Conservation (phyloP, 2,888 invertebrate genomes). For the Nudaria mundana region DNA sequence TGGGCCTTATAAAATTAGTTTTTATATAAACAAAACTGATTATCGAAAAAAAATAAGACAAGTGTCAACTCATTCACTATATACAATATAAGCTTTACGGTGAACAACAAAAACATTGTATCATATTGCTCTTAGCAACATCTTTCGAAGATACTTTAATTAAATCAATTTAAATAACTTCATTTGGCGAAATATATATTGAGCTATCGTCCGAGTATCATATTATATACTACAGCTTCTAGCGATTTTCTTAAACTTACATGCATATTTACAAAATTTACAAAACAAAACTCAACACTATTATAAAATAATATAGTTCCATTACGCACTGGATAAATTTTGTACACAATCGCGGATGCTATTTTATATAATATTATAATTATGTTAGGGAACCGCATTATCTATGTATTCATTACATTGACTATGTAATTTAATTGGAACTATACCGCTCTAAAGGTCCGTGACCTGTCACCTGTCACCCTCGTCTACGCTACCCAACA, state of each 20-base stretch:
- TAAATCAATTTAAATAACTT: slow-evolving; percentile 33
- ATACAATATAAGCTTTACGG: slow-evolving; percentile 27
- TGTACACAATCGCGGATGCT: slow-evolving; percentile 19
- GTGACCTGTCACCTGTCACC: neutral
- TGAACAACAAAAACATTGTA: slow-evolving; percentile 9
- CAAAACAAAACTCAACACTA: slow-evolving; percentile 38
- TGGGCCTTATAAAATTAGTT: slow-evolving; percentile 16
- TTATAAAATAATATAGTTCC: slow-evolving; percentile 12
- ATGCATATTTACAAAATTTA: slow-evolving; percentile 70
- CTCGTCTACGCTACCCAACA: slow-evolving; percentile 35
- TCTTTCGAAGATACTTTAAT: slow-evolving; percentile 19
- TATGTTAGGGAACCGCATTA: slow-evolving; percentile 12
- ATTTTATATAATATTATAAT: slow-evolving; percentile 10
- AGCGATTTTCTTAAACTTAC: slow-evolving; percentile 54
- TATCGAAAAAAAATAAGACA: slow-evolving; percentile 26
- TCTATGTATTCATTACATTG: slow-evolving; percentile 10
- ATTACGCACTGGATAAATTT: slow-evolving; percentile 22
- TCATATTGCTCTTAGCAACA: slow-evolving; percentile 19
- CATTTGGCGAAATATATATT: slow-evolving; percentile 34
- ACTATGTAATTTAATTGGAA: slow-evolving; percentile 17
- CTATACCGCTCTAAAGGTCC: neutral
- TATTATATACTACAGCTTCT: slow-evolving; percentile 38
- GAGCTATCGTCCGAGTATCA: slow-evolving; percentile 31
- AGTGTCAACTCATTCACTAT: slow-evolving; percentile 28
- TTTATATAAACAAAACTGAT: slow-evolving; percentile 26